Conservation (phyloP, 2,113 vertebrate species). For the Etia nguti region DNA sequence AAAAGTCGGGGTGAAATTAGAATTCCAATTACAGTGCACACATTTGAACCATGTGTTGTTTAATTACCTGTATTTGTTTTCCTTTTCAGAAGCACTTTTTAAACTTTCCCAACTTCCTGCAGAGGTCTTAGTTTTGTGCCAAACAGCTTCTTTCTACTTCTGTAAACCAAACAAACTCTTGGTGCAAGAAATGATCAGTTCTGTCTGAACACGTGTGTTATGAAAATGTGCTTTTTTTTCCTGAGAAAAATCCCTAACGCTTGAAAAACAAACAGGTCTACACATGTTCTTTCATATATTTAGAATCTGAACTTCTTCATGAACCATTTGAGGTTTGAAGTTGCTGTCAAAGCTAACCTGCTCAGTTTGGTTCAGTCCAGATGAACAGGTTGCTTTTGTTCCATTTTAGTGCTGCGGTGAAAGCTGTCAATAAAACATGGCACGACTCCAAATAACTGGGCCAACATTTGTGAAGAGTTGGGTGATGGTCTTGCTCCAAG, state of each 20-base stretch:
- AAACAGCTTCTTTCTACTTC: not conserved
- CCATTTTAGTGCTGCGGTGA: not conserved
- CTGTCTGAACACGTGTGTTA: not conserved
- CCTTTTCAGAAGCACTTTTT: not conserved
- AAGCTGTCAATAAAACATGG: not conserved
- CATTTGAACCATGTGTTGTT: not conserved
- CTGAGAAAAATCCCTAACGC: not conserved
- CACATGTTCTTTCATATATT: not conserved
- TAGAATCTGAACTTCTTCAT: not conserved
- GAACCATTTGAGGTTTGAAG: not conserved
- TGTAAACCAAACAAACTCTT: fast-evolving
- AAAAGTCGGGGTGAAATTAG: not conserved
- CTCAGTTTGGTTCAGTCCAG: not conserved
- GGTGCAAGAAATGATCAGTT: not conserved
- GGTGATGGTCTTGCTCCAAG: not conserved
- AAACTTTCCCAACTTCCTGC: not conserved
- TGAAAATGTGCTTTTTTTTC: not conserved
- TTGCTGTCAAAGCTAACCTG: not conserved
- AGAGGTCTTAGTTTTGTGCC: not conserved
- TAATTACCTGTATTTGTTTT: not conserved
- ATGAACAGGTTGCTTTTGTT: not conserved
- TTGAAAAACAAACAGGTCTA: not conserved
- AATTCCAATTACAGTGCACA: too few relatives aligned
- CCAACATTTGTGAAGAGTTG: not conserved
- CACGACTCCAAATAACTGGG: not conserved